Evolutionary conservation across 2,113 vertebrate genomes (phyloP), one percentile per base, ranked within the genome.

Genomic region (Hylia prasina): DNA sequence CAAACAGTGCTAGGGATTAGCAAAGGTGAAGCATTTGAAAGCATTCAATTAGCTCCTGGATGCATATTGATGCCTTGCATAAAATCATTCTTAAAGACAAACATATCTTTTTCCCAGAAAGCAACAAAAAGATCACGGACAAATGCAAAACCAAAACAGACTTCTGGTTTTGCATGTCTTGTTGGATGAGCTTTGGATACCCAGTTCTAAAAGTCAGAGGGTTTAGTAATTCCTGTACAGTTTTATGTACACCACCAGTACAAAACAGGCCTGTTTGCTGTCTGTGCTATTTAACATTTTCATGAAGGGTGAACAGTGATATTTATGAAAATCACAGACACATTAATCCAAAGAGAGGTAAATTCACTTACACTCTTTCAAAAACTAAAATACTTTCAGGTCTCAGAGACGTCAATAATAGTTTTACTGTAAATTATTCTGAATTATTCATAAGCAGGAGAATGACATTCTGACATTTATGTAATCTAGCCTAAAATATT

Each of bases 391-490:
- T 91, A 33, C 19, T 94, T 91, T 86, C 75, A 93, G 86, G 63
- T 76, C 0, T 0, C 53, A 63, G 33, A 28, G 6, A 4, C 82
- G 42, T 57, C 47, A 93, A 73, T 64, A 96, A 57, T 51, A 94
- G n/a, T 35, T 89, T 95, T 82, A 68, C n/a, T 6, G 4, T 85
- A 94, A 93, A 25, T 66, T 76, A 83, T 51, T 79, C 20, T 95
- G 93, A 92, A 95, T 97, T 89, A 95, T 96, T 94, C 85, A 91
- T 82, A 56, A 93, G 8, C 23, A 53, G 44, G 75, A 80, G 65
- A 94, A 78, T 90, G 92, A 72, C 86, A 92, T 94, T 78, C 87
- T 93, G 80, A 86, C 75, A 91, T 93, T 93, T 88, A 76, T 23
- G 48, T 88, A 84, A 91, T 83, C 42, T 87, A 92, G 42, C 51